Percentiles rank a stretch among this genome's conserved stretches.
phyloP scores from a whole-genome alignment of 2,113 vertebrate species.

The Aspiorhynchus laticeps region DNA sequence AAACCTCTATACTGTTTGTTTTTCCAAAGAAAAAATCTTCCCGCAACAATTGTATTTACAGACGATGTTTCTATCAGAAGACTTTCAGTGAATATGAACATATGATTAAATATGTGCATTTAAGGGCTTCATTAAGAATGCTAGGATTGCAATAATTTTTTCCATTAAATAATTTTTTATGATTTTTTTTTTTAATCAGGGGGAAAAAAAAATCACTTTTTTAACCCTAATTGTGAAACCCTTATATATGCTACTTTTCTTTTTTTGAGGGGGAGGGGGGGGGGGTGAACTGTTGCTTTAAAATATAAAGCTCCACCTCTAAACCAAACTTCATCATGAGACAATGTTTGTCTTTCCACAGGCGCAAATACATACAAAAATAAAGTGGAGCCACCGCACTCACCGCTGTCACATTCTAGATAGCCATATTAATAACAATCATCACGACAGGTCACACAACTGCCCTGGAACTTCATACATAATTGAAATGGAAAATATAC shows the following conservation, averaged over 20 bases:
- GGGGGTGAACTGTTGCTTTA: background rate
- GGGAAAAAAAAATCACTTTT: too few relatives aligned
- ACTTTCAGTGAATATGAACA: background rate
- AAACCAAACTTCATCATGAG: background rate
- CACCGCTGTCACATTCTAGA: constrained; percentile 27
- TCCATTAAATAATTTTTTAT: too few relatives aligned
- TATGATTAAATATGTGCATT: too few relatives aligned
- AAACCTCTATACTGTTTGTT: background rate
- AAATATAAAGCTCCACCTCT: background rate
- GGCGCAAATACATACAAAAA: constrained; percentile 3
- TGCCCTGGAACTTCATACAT: constrained; percentile 37
- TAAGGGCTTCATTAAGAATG: background rate
- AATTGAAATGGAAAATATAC: constrained; percentile 46
- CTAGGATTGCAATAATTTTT: background rate
- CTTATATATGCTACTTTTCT: background rate
- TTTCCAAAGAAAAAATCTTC: background rate
- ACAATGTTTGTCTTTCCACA: constrained; percentile 5
- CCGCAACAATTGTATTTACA: background rate
- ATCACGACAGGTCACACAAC: constrained; percentile 14
- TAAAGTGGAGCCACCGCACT: constrained; percentile 1
- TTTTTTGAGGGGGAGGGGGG: too few relatives aligned
- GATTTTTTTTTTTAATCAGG: too few relatives aligned
- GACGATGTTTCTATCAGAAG: background rate
- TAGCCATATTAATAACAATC: constrained; percentile 3
- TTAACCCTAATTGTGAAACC: too few relatives aligned